phyloP scores from a whole-genome alignment of 2,797 vertebrate species.

The Phrynocephalus forsythii region DNA sequence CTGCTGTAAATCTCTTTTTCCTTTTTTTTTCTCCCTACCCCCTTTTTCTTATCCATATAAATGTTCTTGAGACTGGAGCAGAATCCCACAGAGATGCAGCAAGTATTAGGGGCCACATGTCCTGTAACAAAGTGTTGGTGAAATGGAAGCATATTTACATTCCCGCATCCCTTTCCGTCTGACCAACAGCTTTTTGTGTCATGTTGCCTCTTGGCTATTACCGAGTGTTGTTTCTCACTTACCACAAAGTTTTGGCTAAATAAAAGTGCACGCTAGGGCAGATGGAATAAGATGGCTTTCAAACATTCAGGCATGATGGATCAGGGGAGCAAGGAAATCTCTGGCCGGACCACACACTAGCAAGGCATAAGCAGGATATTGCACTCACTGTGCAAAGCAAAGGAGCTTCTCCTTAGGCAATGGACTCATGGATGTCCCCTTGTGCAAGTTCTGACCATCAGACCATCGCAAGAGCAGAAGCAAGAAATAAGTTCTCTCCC shows the following conservation, averaged over 20 bases:
- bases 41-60: not conserved
- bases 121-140: not conserved
- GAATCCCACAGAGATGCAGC: not conserved
- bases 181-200: not conserved
- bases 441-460: no score
- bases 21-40: not conserved
- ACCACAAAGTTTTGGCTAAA: not conserved
- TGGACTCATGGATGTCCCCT: no score
- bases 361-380: no score
- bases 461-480: no score
- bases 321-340: not conserved
- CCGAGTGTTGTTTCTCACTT: no score
- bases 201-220: not conserved
- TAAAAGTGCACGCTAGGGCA: not conserved
- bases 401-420: no score
- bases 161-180: not conserved
- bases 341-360: no score
- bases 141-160: not conserved
- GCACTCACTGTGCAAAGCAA: no score
- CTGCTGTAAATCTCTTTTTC: slow-evolving; percentile 23
- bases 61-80: not conserved
- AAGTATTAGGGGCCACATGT: no score
- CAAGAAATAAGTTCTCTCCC: no score
- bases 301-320: no score
- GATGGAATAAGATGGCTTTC: not conserved